Conservation (phyloP, 2,888 invertebrate species). For the Metopia argyrocephala region DNA sequence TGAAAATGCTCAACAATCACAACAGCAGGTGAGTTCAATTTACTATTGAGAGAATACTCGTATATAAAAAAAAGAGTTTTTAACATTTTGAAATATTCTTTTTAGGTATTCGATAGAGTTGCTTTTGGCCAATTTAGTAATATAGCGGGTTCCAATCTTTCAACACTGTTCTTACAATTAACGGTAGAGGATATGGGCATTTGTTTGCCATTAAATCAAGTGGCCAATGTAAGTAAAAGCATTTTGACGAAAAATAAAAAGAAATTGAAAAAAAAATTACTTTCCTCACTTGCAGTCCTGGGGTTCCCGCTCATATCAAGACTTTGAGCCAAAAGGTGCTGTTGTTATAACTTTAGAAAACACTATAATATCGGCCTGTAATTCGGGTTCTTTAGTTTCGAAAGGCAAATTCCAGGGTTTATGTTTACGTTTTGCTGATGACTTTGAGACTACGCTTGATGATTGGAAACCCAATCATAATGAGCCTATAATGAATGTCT, state of each 20-base stretch:
- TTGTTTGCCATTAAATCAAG: slow-evolving; percentile 92
- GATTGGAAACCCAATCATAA: slow-evolving; percentile 97
- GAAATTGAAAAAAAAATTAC: neutral
- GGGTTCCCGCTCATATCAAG: slow-evolving; percentile 83
- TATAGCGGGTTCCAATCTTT: slow-evolving; percentile 88
- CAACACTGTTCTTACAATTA: slow-evolving; percentile 94
- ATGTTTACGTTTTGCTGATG: slow-evolving; percentile 96
- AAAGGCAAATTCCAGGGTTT: slow-evolving; percentile 94
- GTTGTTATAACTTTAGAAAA: slow-evolving; percentile 97
- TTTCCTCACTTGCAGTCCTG: slow-evolving; percentile 75
- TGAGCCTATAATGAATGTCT: slow-evolving; percentile 91
- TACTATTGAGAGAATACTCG: neutral
- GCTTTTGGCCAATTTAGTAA: slow-evolving; percentile 89
- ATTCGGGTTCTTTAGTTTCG: slow-evolving; percentile 96
- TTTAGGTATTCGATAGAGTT: slow-evolving; percentile 84
- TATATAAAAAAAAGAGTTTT: slow-evolving; percentile 70
- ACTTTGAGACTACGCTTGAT: slow-evolving; percentile 96
- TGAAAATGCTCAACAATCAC: slow-evolving; percentile 85
- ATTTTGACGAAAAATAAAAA: too few species aligned
- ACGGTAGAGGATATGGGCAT: slow-evolving; percentile 98
- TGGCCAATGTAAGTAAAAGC: slow-evolving; percentile 82
- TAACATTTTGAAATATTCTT: neutral
- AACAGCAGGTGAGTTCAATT: slow-evolving; percentile 64
- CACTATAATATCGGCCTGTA: slow-evolving; percentile 96
- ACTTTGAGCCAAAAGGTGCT: slow-evolving; percentile 90